Percentiles rank a stretch among this genome's conserved stretches.
phyloP scores from a whole-genome alignment of 2,797 vertebrate species.

The Melanotaenia pygmaea region DNA sequence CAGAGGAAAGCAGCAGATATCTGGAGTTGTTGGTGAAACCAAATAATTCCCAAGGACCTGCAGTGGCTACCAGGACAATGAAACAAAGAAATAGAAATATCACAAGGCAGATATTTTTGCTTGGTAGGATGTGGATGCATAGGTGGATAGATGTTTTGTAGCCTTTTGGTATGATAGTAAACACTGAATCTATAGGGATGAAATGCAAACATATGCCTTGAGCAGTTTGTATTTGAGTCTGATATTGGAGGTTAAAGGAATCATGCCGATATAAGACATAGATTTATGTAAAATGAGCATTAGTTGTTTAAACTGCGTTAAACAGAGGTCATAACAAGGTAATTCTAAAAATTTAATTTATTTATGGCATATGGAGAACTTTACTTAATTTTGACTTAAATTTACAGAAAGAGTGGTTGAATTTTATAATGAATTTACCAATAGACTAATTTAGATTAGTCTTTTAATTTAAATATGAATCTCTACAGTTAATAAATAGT shows the following conservation, averaged over 20 bases:
- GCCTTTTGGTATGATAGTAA: too few species aligned
- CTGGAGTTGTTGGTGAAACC: conserved; percentile 38
- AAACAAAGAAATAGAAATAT: neutral
- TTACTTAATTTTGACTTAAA: too few species aligned
- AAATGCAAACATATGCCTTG: neutral
- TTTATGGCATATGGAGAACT: too few species aligned
- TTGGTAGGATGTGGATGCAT: neutral
- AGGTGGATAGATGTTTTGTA: neutral
- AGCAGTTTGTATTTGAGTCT: neutral
- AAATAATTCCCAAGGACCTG: conserved; percentile 27
- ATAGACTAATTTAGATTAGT: too few species aligned
- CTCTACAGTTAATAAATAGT: neutral
- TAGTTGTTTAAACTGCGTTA: too few species aligned
- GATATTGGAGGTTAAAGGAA: neutral
- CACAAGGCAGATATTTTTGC: neutral
- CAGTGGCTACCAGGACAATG: conserved; percentile 13
- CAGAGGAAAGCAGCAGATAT: conserved; percentile 43
- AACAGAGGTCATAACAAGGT: too few species aligned
- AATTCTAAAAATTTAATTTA: too few species aligned
- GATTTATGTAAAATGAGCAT: too few species aligned
- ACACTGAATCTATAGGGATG: too few species aligned
- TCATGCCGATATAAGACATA: too few species aligned
- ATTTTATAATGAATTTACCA: too few species aligned
- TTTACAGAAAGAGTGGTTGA: too few species aligned
- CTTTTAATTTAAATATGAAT: neutral